A percentile compares a stretch with the other conserved stretches of the same genome.
Conservation (phyloP, 1,140 invertebrate species). For the Yoshiicerus persimilis region DNA sequence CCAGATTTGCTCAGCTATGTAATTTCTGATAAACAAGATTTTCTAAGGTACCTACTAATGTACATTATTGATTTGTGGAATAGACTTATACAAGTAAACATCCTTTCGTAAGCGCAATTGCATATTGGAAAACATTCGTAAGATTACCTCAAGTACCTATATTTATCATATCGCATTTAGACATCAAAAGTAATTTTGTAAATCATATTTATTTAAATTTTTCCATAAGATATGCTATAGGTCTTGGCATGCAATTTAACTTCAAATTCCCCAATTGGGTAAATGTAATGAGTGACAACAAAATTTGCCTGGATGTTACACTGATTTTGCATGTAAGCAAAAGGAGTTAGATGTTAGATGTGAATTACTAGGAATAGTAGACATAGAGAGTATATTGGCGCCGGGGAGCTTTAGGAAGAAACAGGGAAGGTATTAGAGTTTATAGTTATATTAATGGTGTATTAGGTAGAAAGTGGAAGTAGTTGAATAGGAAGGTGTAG, state of each 20-base stretch:
- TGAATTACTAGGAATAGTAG: background rate
- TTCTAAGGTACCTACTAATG: background rate
- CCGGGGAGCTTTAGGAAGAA: background rate
- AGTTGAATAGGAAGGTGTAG: background rate
- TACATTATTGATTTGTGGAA: background rate
- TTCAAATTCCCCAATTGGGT: too few relatives aligned
- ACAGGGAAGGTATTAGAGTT: background rate
- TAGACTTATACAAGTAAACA: background rate
- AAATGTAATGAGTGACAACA: background rate
- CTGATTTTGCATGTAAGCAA: background rate
- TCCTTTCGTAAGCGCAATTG: background rate
- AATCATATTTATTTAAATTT: too few relatives aligned
- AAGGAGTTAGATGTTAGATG: background rate
- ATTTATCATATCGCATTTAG: background rate
- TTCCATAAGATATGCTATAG: too few relatives aligned
- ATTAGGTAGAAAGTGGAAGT: background rate
- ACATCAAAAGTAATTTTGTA: background rate
- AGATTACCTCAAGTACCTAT: too few relatives aligned
- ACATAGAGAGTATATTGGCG: background rate
- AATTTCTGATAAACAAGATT: background rate
- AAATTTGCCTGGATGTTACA: background rate
- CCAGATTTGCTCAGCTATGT: background rate
- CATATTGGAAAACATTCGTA: background rate
- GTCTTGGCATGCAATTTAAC: too few relatives aligned
- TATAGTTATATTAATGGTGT: background rate